Base-by-base conservation (phyloP, 2,888 invertebrate genomes). In the Ectemnius continuus region DNA sequence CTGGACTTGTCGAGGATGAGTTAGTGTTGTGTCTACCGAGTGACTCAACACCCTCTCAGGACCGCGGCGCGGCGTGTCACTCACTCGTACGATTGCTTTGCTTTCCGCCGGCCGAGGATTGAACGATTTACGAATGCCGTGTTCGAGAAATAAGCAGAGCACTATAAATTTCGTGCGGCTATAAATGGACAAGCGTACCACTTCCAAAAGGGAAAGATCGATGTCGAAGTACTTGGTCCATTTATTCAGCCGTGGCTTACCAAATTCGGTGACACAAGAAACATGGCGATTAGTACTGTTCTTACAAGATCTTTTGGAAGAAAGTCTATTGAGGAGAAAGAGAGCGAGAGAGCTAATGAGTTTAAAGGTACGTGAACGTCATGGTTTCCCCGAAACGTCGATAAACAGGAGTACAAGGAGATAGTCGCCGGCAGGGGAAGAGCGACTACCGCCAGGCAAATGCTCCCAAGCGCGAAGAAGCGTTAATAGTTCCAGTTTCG, bases 401-500 rank as follows among this genome's bases (percentile, higher is more conserved):
- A 16, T 14, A 52, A 13, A 52, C 16, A 52, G 3, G 52, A 36
- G n/a, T 52, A 52, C 52, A 4, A 1, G 4, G 0, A 14, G 52
- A 52, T 52, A 52, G 52, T 52, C 52, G 16, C 5, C 16, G 52
- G 4, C 16, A 14, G 0, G 2, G 3, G 23, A 23, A 23, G 2
- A 23, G 52, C 52, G 52, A 14, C 52, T 52, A 52, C 52, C 52
- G 52, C 14, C 23, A 23, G 23, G 23, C 23, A 23, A 64, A 56
- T 46, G 46, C 18, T 56, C 58, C 57, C 20, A 61, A 47, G 57
- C 69, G 68, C 60, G 14, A 20, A 68, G 57, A 45, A 1, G 13
- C 48, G 63, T 67, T 69, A 77, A 77, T 69, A 77, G 76, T 68
- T 46, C 57, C 20, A 52, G 60, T 77, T 77, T 77, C 76, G 71